Conservation (phyloP, 2,113 vertebrate species). For the Cololabis saira region DNA sequence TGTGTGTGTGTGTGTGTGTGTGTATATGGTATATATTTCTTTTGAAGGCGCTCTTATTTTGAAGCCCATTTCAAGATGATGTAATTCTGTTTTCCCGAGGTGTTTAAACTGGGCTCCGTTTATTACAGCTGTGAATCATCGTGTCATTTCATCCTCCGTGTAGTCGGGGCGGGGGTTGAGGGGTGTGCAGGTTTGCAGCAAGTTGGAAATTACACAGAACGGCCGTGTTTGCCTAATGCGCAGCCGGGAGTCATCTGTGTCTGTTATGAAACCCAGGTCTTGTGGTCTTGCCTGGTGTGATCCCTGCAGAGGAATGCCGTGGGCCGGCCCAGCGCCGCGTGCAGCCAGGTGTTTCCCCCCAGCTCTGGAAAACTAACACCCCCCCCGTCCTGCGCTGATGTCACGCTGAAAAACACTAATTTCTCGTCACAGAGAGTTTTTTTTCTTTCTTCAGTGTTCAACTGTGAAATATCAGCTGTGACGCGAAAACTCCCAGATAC, state of each 20-base stretch:
- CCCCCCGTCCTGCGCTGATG: slow-evolving; percentile 4
- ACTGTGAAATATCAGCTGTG: slow-evolving; percentile 24
- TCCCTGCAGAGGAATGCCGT: slow-evolving; percentile 22
- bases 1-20: too few relatives aligned
- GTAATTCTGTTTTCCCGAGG: slow-evolving; percentile 23
- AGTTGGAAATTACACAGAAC: slow-evolving; percentile 35
- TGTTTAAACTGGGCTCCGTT: neutral
- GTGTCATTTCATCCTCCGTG: neutral
- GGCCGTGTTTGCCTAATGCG: slow-evolving; percentile 19
- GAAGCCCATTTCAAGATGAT: neutral
- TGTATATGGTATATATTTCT: too few relatives aligned
- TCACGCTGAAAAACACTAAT: slow-evolving; percentile 24
- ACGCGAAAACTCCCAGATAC: neutral
- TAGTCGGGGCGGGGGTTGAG: too few relatives aligned
- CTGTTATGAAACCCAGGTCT: slow-evolving; percentile 48
- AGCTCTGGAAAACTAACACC: slow-evolving; percentile 29
- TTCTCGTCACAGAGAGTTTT: slow-evolving; percentile 5
- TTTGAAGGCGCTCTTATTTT: too few relatives aligned
- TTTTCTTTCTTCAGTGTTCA: neutral
- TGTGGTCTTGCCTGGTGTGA: slow-evolving; percentile 1
- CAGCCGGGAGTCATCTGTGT: slow-evolving; percentile 30
- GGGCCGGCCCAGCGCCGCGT: slow-evolving; percentile 18
- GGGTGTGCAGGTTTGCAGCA: slow-evolving; percentile 29
- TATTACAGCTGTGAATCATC: slow-evolving; percentile 2
- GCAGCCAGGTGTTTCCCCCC: slow-evolving; percentile 58